Conservation (phyloP, 2,113 vertebrate genomes). For the Neolamprologus toae region DNA sequence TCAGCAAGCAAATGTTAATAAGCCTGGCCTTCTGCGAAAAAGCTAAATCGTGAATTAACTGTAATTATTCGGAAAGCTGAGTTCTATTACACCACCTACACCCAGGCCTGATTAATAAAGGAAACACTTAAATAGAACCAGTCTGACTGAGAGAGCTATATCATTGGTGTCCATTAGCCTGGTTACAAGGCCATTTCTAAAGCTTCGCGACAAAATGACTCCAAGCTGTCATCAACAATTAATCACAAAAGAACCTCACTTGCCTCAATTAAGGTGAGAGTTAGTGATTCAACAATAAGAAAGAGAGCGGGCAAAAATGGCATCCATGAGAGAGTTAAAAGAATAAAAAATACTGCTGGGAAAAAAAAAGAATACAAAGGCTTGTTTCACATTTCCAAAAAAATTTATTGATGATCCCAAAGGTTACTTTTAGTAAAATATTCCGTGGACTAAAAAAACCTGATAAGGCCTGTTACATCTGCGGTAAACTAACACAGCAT, state of each 20-base stretch:
- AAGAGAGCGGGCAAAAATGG: not conserved
- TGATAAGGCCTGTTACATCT: not conserved
- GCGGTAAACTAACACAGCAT: not conserved
- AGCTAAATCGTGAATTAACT: not conserved
- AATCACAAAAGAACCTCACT: not conserved
- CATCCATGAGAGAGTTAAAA: not conserved
- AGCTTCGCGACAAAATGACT: not conserved
- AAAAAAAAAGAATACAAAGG: not conserved
- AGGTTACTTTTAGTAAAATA: not conserved
- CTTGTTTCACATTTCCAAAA: not conserved
- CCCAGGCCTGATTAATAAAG: not conserved
- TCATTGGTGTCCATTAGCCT: not conserved
- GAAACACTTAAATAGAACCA: not conserved
- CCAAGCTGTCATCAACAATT: not conserved
- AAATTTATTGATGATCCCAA: not conserved
- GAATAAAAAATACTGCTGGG: not conserved
- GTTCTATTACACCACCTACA: not conserved
- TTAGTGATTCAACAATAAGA: not conserved
- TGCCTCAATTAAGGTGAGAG: not conserved
- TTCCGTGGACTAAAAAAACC: not conserved
- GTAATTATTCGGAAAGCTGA: not conserved
- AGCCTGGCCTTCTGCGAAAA: not conserved
- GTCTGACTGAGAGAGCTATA: not conserved
- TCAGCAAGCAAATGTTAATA: not conserved
- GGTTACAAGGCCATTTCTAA: not conserved